Conservation (phyloP, 2,888 invertebrate species). For the Fragum fragum region DNA sequence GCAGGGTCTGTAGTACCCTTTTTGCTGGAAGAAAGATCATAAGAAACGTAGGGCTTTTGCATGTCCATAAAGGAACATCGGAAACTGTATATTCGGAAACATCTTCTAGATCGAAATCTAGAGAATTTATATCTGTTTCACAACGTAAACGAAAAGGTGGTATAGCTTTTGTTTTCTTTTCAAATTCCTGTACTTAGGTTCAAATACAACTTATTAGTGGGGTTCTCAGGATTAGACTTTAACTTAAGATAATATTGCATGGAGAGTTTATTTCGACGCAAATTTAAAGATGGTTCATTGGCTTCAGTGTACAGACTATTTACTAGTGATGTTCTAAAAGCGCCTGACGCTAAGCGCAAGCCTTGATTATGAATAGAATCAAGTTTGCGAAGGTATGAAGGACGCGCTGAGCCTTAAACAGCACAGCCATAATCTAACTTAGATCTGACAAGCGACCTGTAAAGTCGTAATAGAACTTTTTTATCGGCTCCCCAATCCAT, state of each 20-base stretch:
- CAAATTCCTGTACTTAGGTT: constrained; percentile 13
- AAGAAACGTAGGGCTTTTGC: constrained; percentile 20
- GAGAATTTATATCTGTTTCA: background rate
- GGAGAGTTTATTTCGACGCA: constrained; percentile 15
- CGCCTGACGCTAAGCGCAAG: constrained; percentile 41
- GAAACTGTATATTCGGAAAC: background rate
- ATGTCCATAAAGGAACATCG: constrained; percentile 21
- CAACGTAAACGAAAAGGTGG: constrained; percentile 29
- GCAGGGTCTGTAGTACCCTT: constrained; percentile 19
- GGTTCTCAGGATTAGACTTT: constrained; percentile 17
- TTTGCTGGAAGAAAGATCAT: constrained; percentile 19
- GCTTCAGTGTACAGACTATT: constrained; percentile 50
- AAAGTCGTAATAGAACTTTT: constrained; percentile 32
- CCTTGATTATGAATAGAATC: constrained; percentile 61
- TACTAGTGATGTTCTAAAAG: constrained; percentile 41
- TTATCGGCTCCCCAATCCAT: constrained; percentile 49
- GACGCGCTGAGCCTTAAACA: constrained; percentile 56
- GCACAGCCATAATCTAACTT: constrained; percentile 58
- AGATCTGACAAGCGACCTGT: constrained; percentile 45
- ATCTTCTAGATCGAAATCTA: constrained; percentile 11
- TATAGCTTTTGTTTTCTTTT: constrained; percentile 5
- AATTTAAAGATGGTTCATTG: constrained; percentile 34
- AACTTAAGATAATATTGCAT: constrained; percentile 32
- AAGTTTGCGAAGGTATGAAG: constrained; percentile 46
- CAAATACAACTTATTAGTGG: constrained; percentile 20